Evolutionary conservation across 1,140 invertebrate species (phyloP), one percentile per base, ranked within the genome.

Genomic region (Trichonephila clavipes): DNA sequence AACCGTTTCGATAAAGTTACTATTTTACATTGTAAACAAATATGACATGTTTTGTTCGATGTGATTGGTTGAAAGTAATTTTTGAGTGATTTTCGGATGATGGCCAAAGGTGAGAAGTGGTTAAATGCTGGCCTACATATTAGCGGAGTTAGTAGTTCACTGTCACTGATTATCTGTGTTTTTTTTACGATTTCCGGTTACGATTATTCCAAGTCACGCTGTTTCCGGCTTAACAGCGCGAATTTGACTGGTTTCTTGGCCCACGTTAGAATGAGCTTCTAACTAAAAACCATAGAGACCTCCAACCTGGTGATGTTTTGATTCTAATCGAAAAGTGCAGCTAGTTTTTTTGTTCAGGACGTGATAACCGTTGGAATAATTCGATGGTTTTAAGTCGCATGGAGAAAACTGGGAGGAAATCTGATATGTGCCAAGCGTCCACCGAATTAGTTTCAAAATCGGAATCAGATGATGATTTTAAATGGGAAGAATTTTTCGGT

Each of bases 401-500:
- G 92, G 92, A 93, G 59, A 81, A 93, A 61, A 24, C 85, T 8
- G 82, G 28, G 19, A 69, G 90, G 64, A 69, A 92, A 44, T 51
- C 82, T 93, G 88, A 94, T 44, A 94, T 94, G 93, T 94, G 93
- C 64, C 93, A 94, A 85, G n/a, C 93, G 61, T 83, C 93, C 5
- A 83, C 87, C n/a, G 87, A 94, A 83, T 94, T 83, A 58, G 87
- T 66, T 34, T 28, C 59, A 58, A 94, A 94, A 90, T 58, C 87
- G 44, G 93, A 94, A 94, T 94, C 93, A 10, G 93, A 94, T n/a
- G 93, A 94, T 69, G 93, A 94, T 19, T 94, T 94, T 69, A 94
- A 94, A 86, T 94, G 93, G 93, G 93, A 94, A 94, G 93, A 94
- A 90, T 94, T 94, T 90, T 94, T 83, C 44, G 93, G 93, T 94